phyloP scores from a whole-genome alignment of 1,140 invertebrate genomes.

The Pollicipes pollicipes region DNA sequence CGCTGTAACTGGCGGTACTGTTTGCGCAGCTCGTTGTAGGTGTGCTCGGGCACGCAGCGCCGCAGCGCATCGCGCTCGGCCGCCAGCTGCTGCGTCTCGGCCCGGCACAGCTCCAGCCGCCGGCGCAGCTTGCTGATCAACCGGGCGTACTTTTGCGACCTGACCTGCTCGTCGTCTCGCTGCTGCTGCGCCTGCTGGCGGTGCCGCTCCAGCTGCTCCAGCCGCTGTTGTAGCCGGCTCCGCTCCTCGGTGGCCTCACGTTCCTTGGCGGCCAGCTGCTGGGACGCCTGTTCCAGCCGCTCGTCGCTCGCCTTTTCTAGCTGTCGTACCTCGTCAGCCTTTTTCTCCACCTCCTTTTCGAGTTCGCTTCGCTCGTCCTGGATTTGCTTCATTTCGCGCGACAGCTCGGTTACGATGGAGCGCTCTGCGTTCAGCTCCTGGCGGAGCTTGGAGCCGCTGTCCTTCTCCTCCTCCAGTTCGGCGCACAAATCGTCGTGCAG shows the following conservation, averaged over 20 bases:
- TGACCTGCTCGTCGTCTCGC: not conserved
- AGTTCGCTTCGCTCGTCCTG: not conserved
- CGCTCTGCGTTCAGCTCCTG: not conserved
- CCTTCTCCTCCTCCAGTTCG: not conserved
- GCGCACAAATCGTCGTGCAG: not conserved
- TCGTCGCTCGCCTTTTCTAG: not conserved
- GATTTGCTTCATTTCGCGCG: not conserved
- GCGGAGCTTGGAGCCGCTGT: not conserved
- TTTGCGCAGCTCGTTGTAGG: not conserved
- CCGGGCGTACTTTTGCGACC: not conserved
- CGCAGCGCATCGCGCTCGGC: not conserved
- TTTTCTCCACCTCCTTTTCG: not conserved
- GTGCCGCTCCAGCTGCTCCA: not conserved
- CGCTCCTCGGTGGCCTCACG: not conserved
- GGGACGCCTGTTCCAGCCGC: not conserved
- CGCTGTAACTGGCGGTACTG: not conserved
- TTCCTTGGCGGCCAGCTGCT: not conserved
- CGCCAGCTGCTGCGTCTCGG: not conserved
- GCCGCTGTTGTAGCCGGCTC: not conserved
- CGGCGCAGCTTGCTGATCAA: not conserved
- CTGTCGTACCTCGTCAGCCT: not conserved
- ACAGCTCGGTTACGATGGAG: not conserved
- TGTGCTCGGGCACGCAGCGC: not conserved
- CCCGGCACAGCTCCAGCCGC: not conserved
- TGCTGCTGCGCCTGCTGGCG: not conserved